Evolutionary conservation across 2,797 vertebrate genomes (phyloP), one percentile per base, ranked within the genome.

Genomic region (Enteromius thamalakanensis): DNA sequence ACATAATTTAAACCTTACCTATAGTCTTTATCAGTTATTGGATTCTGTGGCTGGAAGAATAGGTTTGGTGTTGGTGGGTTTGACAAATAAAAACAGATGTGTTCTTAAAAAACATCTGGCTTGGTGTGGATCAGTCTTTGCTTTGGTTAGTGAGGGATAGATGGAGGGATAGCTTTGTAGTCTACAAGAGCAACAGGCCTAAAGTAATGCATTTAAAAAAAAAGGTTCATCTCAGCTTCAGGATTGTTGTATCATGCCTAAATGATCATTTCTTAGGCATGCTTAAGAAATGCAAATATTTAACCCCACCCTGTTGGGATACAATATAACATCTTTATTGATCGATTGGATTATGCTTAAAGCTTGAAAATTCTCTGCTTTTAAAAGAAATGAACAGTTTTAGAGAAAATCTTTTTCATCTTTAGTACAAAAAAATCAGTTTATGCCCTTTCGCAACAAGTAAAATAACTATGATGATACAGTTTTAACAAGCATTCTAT

Each of bases 51-150:
- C 53, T 49, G 37, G 34, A 82, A 42, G 86, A 76, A 64, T 51
- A 42, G 49, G 72, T 81, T 76, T 32, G 45, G 32, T 81, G 40
- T 79, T n/a, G 69, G 55, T 77, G 77, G 23, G 65, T 80, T 15
- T 58, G 26, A 85, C 81, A 81, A 83, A 82, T 83, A 64, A 86
- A 82, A 85, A 67, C 40, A 76, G 81, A 84, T 82, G 86, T 82
- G 78, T 78, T 82, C 51, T 32, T 23, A 42, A 34, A 68, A 84
- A 86, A 82, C 80, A 76, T 85, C 81, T 84, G 85, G 77, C 69
- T 45, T 65, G 72, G 32, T 80, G 67, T 84, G 70, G 55, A 79
- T 74, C 65, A 71, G 78, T 69, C 37, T 84, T 77, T 79, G 71
- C 76, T 75, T 65, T 80, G 26, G 55, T 68, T 53, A 60, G 49